A percentile compares a stretch with the other conserved stretches of the same genome.
These are phyloP conservation scores for Oriolus oriolus DNA, from an alignment of 2,113 vertebrate genomes.

Conservation along the genomic window DNA sequence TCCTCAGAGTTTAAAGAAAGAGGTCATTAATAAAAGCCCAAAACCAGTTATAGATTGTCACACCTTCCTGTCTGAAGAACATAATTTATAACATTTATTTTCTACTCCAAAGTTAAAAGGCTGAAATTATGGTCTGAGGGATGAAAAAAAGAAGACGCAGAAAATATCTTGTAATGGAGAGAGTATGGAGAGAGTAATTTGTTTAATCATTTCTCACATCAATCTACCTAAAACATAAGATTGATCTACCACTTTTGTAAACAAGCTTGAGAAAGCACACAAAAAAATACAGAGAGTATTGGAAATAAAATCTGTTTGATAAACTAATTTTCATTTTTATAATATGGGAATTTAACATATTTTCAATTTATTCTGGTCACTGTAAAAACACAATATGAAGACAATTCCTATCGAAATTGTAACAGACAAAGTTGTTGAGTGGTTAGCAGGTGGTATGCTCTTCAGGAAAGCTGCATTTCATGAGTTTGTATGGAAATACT, in stretches of 20 bases:
- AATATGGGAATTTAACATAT: neutral
- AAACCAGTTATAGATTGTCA: slow-evolving; percentile 61
- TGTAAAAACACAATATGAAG: neutral
- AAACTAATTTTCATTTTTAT: neutral
- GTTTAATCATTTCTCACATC: slow-evolving; percentile 16
- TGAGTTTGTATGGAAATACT: neutral
- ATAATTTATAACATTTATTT: slow-evolving; percentile 65
- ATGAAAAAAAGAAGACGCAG: slow-evolving; percentile 46
- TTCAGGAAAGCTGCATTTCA: neutral
- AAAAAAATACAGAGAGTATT: neutral
- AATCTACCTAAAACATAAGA: slow-evolving; percentile 64
- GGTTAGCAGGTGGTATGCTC: neutral
- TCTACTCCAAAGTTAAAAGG: slow-evolving; percentile 62
- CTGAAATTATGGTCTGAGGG: slow-evolving; percentile 66
- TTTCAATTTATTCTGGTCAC: neutral
- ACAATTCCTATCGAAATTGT: neutral
- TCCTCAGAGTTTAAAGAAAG: slow-evolving; percentile 63
- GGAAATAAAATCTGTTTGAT: neutral
- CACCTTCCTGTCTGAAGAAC: slow-evolving; percentile 56
- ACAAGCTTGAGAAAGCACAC: neutral
- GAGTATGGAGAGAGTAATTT: slow-evolving; percentile 62
- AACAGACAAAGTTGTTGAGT: neutral
- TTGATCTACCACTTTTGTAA: neutral
- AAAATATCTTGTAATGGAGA: slow-evolving; percentile 52
- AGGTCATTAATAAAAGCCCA: slow-evolving; percentile 63